Evolutionary conservation across 2,888 invertebrate genomes (phyloP).

Genomic region (Pyrrhia umbra): DNA sequence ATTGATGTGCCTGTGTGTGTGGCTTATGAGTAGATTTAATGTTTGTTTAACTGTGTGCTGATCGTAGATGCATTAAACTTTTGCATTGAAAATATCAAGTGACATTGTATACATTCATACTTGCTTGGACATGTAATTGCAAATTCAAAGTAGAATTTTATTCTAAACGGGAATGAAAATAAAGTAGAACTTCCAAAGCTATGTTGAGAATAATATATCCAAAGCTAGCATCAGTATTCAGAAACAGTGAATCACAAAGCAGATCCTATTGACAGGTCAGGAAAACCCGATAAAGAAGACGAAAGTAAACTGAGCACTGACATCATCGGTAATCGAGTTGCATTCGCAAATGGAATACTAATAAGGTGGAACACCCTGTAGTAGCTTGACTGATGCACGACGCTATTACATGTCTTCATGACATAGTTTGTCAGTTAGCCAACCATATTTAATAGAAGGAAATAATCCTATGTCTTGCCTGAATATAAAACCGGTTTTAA

Average conservation of each 20-base stretch:
- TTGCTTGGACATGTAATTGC: background rate
- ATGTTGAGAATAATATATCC: slow-evolving; percentile 6
- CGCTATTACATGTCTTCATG: background rate
- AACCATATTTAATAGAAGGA: background rate
- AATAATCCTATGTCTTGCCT: background rate
- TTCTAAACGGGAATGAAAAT: background rate
- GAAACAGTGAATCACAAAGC: slow-evolving; percentile 40
- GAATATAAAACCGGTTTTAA: no score
- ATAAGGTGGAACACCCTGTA: slow-evolving; percentile 20
- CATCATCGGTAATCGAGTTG: slow-evolving; percentile 40
- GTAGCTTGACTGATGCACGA: slow-evolving; percentile 2
- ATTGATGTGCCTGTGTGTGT: slow-evolving; percentile 12
- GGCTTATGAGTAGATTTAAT: background rate
- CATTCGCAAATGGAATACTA: slow-evolving; percentile 42
- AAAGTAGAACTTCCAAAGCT: slow-evolving; percentile 16
- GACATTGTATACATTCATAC: slow-evolving; percentile 15
- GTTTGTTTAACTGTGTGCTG: background rate
- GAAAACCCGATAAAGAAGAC: slow-evolving; percentile 45
- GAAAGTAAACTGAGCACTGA: slow-evolving; percentile 53
- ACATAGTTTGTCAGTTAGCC: background rate
- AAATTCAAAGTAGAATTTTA: background rate
- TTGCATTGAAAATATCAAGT: slow-evolving; percentile 43
- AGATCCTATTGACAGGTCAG: slow-evolving; percentile 41
- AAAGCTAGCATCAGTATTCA: slow-evolving; percentile 11
- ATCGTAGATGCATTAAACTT: slow-evolving; percentile 41